Base-by-base conservation (phyloP, 2,888 invertebrate species). In the Ganaspis brasiliensis region DNA sequence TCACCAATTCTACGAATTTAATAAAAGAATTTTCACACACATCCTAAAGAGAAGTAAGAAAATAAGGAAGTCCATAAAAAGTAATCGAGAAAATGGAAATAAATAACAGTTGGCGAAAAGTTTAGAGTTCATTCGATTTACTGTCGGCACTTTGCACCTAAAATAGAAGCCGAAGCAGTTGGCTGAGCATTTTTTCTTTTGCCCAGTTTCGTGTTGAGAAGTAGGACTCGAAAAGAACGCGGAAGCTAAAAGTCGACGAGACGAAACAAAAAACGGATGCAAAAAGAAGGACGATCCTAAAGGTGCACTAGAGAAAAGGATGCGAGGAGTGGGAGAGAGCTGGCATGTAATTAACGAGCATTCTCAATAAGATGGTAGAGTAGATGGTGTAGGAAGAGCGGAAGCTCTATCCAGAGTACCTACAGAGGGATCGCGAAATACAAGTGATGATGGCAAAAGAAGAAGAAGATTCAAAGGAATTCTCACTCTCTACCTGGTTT, bases 331-430 rank as follows among this genome's bases (percentile, higher is more conserved):
- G 67, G 67, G 40, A 35, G 21, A 14, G 45, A 40, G 24, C 67
- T 67, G 74, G 81, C 84, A 80, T 84, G 85, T 88, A 88, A 88
- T 88, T 88, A 88, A 88, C 87, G 85, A 86, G 85, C 85, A 84
- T 88, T 87, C 86, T 85, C 84, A 85, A 86, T 88, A 84, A 87
- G 84, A 87, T 74, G 83, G 82, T 76, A 77, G 79, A 73, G 71
- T 72, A 59, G 75, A 49, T 55, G 45, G 78, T 45, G 45, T 45
- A 67, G 70, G 73, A 71, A 63, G 81, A 26, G 77, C 71, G 72
- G 56, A 75, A 45, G 67, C 40, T 67, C 40, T 21, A 67, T 67
- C 45, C 45, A 19, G 45, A 67, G 40, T 21, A 24, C 24, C 67
- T 40, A 67, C 40, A 10, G 74, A 67, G 72, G 67, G 59, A 76